Evolutionary conservation across 2,797 vertebrate genomes (phyloP).

Genomic region (Malacoraja senta): DNA sequence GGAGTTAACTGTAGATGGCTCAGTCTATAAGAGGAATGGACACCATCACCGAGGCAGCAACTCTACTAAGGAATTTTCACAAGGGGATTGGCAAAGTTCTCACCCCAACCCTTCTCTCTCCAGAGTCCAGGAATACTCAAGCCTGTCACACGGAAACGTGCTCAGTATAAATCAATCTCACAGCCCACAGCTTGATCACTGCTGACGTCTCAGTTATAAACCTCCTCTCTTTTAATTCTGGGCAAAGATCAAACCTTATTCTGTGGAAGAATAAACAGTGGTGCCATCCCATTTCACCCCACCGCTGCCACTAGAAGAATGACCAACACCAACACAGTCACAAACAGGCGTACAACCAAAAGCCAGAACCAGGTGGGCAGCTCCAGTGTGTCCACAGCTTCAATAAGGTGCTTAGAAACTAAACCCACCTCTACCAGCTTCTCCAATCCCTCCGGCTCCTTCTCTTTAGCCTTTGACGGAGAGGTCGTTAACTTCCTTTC

Average conservation of each 20-base stretch:
- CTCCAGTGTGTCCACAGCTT: not conserved
- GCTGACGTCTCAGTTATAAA: not conserved
- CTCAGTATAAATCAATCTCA: not conserved
- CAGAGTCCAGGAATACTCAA: not conserved
- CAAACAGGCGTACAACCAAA: not conserved
- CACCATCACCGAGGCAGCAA: not conserved
- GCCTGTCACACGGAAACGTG: too few species aligned
- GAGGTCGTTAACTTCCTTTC: conserved; percentile 84
- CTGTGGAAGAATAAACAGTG: not conserved
- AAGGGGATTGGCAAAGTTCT: not conserved
- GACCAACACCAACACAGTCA: not conserved
- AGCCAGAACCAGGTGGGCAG: not conserved
- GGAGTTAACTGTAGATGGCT: conserved; percentile 15
- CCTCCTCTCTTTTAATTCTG: not conserved
- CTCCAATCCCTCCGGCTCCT: conserved; percentile 63
- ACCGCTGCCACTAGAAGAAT: not conserved
- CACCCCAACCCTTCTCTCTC: not conserved
- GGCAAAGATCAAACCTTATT: not conserved
- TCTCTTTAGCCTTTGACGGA: conserved; percentile 69
- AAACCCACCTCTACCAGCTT: conserved; percentile 64
- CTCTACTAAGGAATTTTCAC: not conserved
- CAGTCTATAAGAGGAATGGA: not conserved
- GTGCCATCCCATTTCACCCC: not conserved
- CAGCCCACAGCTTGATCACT: too few species aligned
- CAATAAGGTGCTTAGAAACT: not conserved